These are phyloP conservation scores for Hydraecia micacea DNA, from an alignment of 2,888 invertebrate species.

Conservation along the genomic window DNA sequence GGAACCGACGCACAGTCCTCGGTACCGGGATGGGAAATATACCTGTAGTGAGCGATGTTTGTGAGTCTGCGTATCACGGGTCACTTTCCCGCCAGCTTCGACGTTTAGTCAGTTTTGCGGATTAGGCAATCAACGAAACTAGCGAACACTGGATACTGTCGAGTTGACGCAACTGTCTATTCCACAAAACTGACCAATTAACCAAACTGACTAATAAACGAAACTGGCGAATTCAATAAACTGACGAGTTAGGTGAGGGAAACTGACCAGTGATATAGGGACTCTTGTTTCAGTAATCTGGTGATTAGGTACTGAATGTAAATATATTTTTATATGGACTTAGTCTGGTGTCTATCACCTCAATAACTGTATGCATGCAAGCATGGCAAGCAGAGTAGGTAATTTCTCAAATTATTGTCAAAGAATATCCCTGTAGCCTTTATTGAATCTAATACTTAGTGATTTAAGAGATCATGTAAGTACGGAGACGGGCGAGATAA, in stretches of 20 bases:
- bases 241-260: too few species aligned
- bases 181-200: background rate
- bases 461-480: background rate
- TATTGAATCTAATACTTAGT: background rate
- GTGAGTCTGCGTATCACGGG: background rate
- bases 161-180: background rate
- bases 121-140: background rate
- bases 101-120: background rate
- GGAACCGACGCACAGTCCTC: constrained; percentile 81
- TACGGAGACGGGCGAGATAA: background rate
- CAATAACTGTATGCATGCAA: background rate
- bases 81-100: background rate
- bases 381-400: background rate
- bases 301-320: background rate
- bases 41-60: constrained; percentile 69
- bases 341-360: background rate
- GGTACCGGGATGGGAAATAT: constrained; percentile 80
- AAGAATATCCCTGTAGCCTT: background rate
- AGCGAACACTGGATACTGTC: too few species aligned
- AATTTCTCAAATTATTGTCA: background rate
- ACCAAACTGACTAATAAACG: background rate
- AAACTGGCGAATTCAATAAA: background rate
- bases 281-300: too few species aligned
- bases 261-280: background rate
- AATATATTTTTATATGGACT: too few species aligned